Evolutionary conservation across 2,113 vertebrate genomes (phyloP), one percentile per base, ranked within the genome.

Genomic region (Dasyornis broadbenti): DNA sequence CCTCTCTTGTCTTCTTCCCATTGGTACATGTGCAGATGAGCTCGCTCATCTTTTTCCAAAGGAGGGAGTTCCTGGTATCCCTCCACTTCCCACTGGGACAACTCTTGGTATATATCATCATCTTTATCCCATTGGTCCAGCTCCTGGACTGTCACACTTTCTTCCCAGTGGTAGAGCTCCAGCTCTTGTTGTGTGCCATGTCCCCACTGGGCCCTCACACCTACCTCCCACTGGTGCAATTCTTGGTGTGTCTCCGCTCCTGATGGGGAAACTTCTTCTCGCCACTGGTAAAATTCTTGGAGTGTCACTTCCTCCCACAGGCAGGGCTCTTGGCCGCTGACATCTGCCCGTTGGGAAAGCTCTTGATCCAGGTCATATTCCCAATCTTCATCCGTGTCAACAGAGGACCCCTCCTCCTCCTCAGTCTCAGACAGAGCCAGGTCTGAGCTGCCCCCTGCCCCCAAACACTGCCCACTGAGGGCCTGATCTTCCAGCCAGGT

Each of bases 41-140:
- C 26, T 52, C 4, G 26, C 50, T 26, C 24, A 52, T 52, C 26
- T 15, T 47, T 20, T 22, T 52, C 50, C 50, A 52, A 52, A 52
- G 50, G 14, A 27, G 23, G 26, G 22, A 49, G 47, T 22, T 49
- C 23, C 47, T 49, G 22, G 23, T 49, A 49, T 49, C 47, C 47
- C 23, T 24, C 12, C 15, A 10, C 22, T 16, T 59, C 57, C n/a
- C 33, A 35, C 22, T n/a, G 13, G 13, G 22, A 59, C 57, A 35
- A 5, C 18, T 59, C 57, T 35, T 35, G 22, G 22, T 7, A 16
- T 35, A 1, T 35, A 4, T 59, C n/a, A 1, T 59, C n/a, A 1
- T 59, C 57, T 35, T 35, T 15, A 2, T 35, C 56, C 56, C 40
- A 45, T 44, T 16, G 40, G 20, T 27, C 22, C 11, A 45, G 42